Evolutionary conservation across 2,888 invertebrate species (phyloP).

Genomic region (Uloborus plumipes): DNA sequence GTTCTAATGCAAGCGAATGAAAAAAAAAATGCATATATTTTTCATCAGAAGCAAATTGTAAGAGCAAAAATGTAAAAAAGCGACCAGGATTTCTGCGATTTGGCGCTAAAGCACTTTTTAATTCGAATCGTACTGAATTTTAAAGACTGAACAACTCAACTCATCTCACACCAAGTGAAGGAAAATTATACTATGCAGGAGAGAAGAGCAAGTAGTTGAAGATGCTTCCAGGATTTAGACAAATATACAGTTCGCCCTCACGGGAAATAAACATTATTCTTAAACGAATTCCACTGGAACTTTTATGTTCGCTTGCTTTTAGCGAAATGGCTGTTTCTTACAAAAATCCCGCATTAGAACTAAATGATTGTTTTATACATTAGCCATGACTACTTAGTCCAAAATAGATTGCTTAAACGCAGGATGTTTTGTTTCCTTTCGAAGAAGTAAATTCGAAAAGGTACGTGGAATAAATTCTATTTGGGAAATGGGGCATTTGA

Average conservation of each 20-base stretch:
- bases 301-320: constrained; percentile 61
- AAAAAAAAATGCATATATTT: not conserved
- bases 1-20: constrained; percentile 8
- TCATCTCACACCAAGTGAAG: not conserved
- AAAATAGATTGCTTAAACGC: constrained; percentile 53
- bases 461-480: constrained; percentile 11
- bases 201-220: not conserved
- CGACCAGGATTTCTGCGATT: constrained; percentile 16
- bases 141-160: constrained; percentile 8
- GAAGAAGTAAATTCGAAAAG: constrained; percentile 35
- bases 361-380: constrained; percentile 63
- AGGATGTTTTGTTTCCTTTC: constrained; percentile 36
- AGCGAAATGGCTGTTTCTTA: constrained; percentile 53
- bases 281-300: constrained; percentile 52
- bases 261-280: constrained; percentile 62
- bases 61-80: constrained; percentile 19
- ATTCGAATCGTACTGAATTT: constrained; percentile 43
- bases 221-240: constrained; percentile 42
- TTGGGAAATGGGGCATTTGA: not conserved
- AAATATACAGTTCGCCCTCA: constrained; percentile 55
- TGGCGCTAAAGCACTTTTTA: constrained; percentile 44
- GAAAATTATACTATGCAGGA: constrained; percentile 43
- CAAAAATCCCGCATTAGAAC: constrained; percentile 58
- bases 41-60: too few relatives aligned
- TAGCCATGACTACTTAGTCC: constrained; percentile 62